A percentile compares a stretch with the other conserved stretches of the same genome.
Evolutionary conservation across 2,113 vertebrate species (phyloP).

Genomic region (Takifugu flavidus): DNA sequence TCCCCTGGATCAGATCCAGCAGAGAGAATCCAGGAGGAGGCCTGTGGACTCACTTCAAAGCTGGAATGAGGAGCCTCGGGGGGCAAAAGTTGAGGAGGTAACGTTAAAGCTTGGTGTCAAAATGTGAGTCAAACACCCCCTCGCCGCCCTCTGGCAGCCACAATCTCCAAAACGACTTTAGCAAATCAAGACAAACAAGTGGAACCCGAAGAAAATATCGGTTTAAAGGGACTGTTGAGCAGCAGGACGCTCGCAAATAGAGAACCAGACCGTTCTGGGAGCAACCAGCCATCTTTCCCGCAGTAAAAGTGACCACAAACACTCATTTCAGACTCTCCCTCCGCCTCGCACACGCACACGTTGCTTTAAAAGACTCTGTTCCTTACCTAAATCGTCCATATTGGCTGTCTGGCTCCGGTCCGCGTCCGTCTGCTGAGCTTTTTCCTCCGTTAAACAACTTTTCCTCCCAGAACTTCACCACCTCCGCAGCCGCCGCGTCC

Average conservation of each 20-base stretch:
- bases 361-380: background rate
- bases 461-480: constrained; percentile 55
- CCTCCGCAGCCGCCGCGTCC: constrained; percentile 1
- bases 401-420: constrained; percentile 16
- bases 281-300: background rate
- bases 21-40: constrained; percentile 24
- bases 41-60: constrained; percentile 62
- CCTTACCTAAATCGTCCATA: constrained; percentile 79
- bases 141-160: background rate
- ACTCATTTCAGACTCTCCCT: constrained; percentile 36
- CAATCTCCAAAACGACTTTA: too few relatives aligned
- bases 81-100: constrained; percentile 46
- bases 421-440: background rate
- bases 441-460: constrained; percentile 9
- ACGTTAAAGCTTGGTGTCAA: constrained; percentile 30
- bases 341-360: constrained; percentile 6
- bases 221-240: too few relatives aligned
- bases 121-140: constrained; percentile 34
- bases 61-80: constrained; percentile 54
- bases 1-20: too few relatives aligned
- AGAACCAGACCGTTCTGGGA: background rate
- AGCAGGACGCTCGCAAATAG: too few relatives aligned
- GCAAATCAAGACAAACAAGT: too few relatives aligned
- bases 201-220: too few relatives aligned
- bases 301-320: constrained; percentile 8